phyloP scores from a whole-genome alignment of 2,797 vertebrate genomes.

The Podarcis lilfordi region DNA sequence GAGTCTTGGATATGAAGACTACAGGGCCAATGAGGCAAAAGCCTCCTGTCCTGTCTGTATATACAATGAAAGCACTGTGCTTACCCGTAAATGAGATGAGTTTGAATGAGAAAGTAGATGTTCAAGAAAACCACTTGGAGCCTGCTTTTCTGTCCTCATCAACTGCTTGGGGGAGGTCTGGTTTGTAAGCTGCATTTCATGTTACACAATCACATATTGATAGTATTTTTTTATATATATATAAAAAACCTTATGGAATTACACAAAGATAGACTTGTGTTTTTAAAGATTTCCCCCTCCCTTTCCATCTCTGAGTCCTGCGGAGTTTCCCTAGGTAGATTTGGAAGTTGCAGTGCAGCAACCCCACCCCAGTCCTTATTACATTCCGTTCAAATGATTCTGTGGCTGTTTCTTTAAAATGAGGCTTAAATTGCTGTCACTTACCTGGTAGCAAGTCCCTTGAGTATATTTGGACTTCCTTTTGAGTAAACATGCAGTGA shows the following conservation, averaged over 20 bases:
- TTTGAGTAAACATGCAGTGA: not conserved
- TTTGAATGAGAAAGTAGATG: conserved; percentile 55
- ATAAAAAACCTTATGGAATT: conserved; percentile 9
- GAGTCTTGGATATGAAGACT: conserved; percentile 37
- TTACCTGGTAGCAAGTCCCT: not conserved
- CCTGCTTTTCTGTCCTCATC: conserved; percentile 53
- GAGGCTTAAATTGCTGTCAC: not conserved
- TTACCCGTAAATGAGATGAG: conserved; percentile 59
- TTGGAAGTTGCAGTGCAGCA: conserved; percentile 16
- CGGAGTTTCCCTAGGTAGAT: conserved; percentile 22
- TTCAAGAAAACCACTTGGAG: conserved; percentile 50
- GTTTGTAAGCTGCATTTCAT: conserved; percentile 50
- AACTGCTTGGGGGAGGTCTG: conserved; percentile 52
- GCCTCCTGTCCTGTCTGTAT: conserved; percentile 48
- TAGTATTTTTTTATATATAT: not conserved
- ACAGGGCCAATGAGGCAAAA: conserved; percentile 54
- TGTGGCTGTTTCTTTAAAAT: not conserved
- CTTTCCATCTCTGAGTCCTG: conserved; percentile 41
- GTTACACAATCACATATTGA: conserved; percentile 56
- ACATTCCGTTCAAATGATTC: not conserved
- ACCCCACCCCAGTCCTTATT: not conserved
- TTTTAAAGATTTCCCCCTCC: conserved; percentile 48
- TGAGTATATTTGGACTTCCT: not conserved
- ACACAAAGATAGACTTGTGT: conserved; percentile 56
- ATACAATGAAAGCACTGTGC: conserved; percentile 41